These are phyloP conservation scores for Drosophila quinaria DNA, from an alignment of 2,888 invertebrate species.

Conservation along the genomic window DNA sequence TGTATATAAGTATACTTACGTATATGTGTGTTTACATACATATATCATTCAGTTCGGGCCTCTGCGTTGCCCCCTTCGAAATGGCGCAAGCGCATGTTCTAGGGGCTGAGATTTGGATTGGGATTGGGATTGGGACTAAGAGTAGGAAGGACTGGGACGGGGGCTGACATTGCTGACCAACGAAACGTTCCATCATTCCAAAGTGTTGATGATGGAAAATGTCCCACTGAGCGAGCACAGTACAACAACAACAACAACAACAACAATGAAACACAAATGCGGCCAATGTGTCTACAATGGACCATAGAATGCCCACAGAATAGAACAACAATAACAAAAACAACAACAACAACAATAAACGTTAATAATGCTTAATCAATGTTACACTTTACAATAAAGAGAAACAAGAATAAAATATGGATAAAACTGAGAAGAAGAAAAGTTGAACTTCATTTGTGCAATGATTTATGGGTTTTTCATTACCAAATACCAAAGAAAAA, in stretches of 20 bases:
- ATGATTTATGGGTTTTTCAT: constrained; percentile 78
- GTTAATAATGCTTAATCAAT: constrained; percentile 84
- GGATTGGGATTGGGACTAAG: constrained; percentile 27
- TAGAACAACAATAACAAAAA: constrained; percentile 56
- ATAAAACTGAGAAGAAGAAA: constrained; percentile 30
- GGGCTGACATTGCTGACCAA: constrained; percentile 57
- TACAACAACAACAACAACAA: constrained; percentile 53
- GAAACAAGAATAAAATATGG: constrained; percentile 47
- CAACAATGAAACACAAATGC: constrained; percentile 40
- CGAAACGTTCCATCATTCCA: constrained; percentile 76
- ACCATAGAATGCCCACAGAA: constrained; percentile 34
- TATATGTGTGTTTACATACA: constrained; percentile 14
- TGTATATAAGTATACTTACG: neutral
- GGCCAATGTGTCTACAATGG: constrained; percentile 56
- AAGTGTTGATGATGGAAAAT: constrained; percentile 79
- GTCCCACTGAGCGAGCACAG: constrained; percentile 74
- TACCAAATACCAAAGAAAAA: constrained; percentile 36
- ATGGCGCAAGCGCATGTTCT: constrained; percentile 54
- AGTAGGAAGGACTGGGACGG: constrained; percentile 14
- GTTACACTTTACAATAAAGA: constrained; percentile 80
- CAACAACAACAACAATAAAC: constrained; percentile 71
- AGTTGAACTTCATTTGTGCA: constrained; percentile 71
- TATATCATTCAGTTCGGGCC: constrained; percentile 56
- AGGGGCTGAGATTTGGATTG: constrained; percentile 16
- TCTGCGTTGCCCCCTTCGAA: constrained; percentile 32